These are phyloP conservation scores for Chaetophractus vellerosus DNA, from an alignment of 2,797 vertebrate species.

Conservation along the genomic window DNA sequence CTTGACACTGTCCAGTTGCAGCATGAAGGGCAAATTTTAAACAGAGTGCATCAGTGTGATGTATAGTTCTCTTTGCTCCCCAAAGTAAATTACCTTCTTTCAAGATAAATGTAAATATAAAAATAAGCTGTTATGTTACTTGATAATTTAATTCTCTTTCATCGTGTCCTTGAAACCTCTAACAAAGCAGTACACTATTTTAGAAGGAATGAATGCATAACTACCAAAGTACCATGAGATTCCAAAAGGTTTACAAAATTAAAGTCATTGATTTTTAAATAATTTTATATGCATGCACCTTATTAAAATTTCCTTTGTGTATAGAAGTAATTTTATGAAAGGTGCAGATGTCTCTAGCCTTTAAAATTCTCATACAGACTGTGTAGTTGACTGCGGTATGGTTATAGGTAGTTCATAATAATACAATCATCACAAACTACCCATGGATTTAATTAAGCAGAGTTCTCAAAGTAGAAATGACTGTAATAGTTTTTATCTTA, in stretches of 20 bases:
- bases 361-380: constrained; percentile 65
- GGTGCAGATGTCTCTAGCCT: constrained; percentile 49
- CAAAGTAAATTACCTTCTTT: constrained; percentile 84
- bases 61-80: constrained; percentile 74
- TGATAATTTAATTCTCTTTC: constrained; percentile 89
- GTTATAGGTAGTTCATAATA: constrained; percentile 72
- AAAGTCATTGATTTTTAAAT: constrained; percentile 79
- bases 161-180: constrained; percentile 88
- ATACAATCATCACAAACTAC: constrained; percentile 48
- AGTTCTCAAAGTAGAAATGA: constrained; percentile 14
- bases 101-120: constrained; percentile 90
- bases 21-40: constrained; percentile 88
- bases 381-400: constrained; percentile 78
- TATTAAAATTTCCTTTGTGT: constrained; percentile 73
- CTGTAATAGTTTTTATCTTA: not conserved
- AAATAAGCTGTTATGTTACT: constrained; percentile 84
- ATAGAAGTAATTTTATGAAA: constrained; percentile 77
- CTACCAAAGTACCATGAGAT: constrained; percentile 73
- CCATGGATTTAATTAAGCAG: constrained; percentile 67
- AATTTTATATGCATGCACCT: constrained; percentile 44
- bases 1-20: constrained; percentile 82
- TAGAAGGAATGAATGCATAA: constrained; percentile 84
- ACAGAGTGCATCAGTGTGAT: constrained; percentile 82
- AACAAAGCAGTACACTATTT: constrained; percentile 80
- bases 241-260: constrained; percentile 84